These are phyloP conservation scores for Drosophila chauvacae DNA, from an alignment of 1,140 invertebrate genomes.

Conservation along the genomic window DNA sequence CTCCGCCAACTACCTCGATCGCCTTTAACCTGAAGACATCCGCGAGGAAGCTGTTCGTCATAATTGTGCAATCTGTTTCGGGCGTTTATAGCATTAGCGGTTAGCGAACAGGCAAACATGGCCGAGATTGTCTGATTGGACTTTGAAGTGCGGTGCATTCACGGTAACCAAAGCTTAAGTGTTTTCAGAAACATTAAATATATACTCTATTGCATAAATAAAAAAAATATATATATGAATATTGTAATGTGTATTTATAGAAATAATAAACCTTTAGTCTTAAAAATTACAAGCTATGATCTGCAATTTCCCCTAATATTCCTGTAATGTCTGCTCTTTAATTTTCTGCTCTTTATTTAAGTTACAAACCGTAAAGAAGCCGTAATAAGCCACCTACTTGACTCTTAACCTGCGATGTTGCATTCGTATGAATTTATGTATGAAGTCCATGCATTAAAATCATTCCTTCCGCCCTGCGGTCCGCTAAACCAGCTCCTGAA, in stretches of 20 bases:
- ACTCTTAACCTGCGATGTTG: conserved; percentile 12
- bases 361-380: not conserved
- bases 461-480: not conserved
- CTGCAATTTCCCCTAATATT: not conserved
- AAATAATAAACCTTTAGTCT: too few species aligned
- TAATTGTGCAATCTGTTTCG: conserved; percentile 70
- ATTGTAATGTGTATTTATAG: too few species aligned
- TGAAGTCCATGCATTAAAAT: conserved; percentile 30
- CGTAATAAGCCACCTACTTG: conserved; percentile 15
- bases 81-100: conserved; percentile 71
- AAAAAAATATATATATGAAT: too few species aligned
- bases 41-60: conserved; percentile 59
- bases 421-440: conserved; percentile 42
- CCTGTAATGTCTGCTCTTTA: not conserved
- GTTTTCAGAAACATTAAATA: not conserved
- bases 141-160: not conserved
- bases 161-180: not conserved
- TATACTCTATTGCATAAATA: not conserved
- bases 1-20: not conserved
- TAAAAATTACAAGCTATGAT: too few species aligned
- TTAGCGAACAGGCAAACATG: conserved; percentile 27
- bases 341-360: not conserved
- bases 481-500: conserved; percentile 2
- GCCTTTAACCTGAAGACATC: not conserved
- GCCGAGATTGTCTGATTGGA: conserved; percentile 5